These are phyloP conservation scores for Hyperoplus immaculatus DNA, from an alignment of 2,797 vertebrate genomes.

Conservation along the genomic window DNA sequence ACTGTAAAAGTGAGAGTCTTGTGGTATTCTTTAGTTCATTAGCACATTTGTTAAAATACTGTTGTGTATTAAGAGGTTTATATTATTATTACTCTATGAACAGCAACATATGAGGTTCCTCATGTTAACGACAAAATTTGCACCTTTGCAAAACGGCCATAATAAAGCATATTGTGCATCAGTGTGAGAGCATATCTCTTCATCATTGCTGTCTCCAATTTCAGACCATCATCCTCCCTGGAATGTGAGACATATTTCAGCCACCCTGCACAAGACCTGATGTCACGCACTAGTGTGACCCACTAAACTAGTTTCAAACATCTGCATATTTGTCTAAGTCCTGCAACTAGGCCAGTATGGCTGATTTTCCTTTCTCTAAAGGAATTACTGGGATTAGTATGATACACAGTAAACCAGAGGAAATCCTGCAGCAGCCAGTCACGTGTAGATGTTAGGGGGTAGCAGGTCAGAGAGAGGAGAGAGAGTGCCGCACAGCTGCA, in stretches of 20 bases:
- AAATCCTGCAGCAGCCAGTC: slow-evolving; percentile 67
- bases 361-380: slow-evolving; percentile 64
- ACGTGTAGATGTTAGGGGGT: slow-evolving; percentile 47
- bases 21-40: neutral
- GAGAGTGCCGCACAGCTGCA: slow-evolving; percentile 39
- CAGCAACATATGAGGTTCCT: neutral
- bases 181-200: slow-evolving; percentile 6
- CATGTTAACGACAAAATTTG: neutral
- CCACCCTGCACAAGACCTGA: slow-evolving; percentile 44
- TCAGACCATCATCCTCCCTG: slow-evolving; percentile 30
- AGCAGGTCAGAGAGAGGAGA: slow-evolving; percentile 46
- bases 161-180: neutral
- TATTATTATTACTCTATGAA: neutral
- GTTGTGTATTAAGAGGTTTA: neutral
- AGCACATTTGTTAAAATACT: neutral
- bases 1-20: neutral
- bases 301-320: slow-evolving; percentile 54
- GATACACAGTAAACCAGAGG: slow-evolving; percentile 53
- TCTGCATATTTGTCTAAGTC: slow-evolving; percentile 39
- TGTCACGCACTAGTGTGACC: slow-evolving; percentile 54
- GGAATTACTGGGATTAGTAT: slow-evolving; percentile 78
- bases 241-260: slow-evolving; percentile 27
- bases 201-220: slow-evolving; percentile 9
- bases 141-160: neutral
- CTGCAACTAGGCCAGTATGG: slow-evolving; percentile 73